A percentile compares a stretch with the other conserved stretches of the same genome.
Conservation (phyloP, 2,113 vertebrate genomes). For the Thunnus maccoyii region DNA sequence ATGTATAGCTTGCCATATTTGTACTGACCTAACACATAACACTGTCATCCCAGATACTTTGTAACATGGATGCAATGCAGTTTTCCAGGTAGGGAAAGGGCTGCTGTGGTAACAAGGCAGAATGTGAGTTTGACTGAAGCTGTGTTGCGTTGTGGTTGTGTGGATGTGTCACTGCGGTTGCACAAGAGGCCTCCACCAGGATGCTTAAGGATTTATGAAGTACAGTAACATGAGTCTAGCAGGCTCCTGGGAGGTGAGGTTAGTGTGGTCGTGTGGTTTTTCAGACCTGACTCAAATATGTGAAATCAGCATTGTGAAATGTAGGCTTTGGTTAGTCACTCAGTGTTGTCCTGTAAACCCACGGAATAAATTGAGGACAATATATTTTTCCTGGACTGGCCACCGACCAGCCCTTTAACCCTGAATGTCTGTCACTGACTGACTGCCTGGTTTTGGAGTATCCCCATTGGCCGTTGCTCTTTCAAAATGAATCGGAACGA, state of each 20-base stretch:
- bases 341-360: background rate
- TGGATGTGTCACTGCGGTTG: conserved; percentile 57
- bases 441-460: too few relatives aligned
- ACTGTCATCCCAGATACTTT: background rate
- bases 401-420: too few relatives aligned
- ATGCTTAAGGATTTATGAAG: conserved; percentile 58
- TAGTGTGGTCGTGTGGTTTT: conserved; percentile 51
- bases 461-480: too few relatives aligned
- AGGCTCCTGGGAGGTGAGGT: conserved; percentile 66
- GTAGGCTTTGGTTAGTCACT: conserved; percentile 20
- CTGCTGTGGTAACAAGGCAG: conserved; percentile 20
- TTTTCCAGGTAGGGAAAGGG: conserved; percentile 21
- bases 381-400: too few relatives aligned
- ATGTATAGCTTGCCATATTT: background rate
- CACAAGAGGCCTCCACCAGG: conserved; percentile 41
- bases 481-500: too few relatives aligned
- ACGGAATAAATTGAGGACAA: background rate
- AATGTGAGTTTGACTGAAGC: conserved; percentile 21
- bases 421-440: too few relatives aligned
- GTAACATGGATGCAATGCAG: conserved; percentile 9
- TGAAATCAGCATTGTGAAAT: conserved; percentile 60
- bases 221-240: conserved; percentile 51
- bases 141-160: conserved; percentile 26
- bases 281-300: conserved; percentile 58
- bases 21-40: background rate